Conservation (phyloP, 2,888 invertebrate genomes). For the Corbicula japonica region DNA sequence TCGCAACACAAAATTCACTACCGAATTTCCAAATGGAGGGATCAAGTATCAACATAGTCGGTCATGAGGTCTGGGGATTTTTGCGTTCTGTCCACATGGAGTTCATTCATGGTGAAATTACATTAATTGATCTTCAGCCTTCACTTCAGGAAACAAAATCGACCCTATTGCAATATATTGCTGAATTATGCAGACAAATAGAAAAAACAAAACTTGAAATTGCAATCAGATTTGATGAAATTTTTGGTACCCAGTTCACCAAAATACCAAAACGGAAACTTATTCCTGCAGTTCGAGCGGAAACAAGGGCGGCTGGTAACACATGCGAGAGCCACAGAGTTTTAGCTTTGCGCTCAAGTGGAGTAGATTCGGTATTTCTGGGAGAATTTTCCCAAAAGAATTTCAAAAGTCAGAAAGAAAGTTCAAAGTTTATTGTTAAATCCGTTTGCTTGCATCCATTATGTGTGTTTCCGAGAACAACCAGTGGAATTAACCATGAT, state of each 20-base stretch:
- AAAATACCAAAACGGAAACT: not conserved
- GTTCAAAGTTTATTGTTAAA: not conserved
- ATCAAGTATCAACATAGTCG: not conserved
- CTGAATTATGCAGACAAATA: not conserved
- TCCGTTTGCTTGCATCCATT: slow-evolving; percentile 7
- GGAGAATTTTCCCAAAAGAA: too few relatives aligned
- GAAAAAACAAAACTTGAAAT: not conserved
- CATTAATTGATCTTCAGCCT: slow-evolving; percentile 8
- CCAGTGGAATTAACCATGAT: slow-evolving; percentile 4
- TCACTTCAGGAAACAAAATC: not conserved
- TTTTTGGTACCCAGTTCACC: not conserved
- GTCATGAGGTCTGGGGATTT: slow-evolving; percentile 25
- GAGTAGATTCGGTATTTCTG: not conserved
- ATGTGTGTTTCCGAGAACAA: slow-evolving; percentile 6
- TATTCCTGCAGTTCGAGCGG: not conserved
- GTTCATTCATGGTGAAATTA: not conserved
- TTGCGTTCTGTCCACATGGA: slow-evolving; percentile 6
- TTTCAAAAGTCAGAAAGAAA: too few relatives aligned
- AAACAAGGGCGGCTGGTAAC: not conserved
- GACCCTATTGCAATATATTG: not conserved
- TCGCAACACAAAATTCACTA: slow-evolving; percentile 26
- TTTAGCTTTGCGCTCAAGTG: not conserved
- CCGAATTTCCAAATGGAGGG: not conserved
- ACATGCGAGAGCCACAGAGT: not conserved
- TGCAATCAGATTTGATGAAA: not conserved